Evolutionary conservation across 2,113 vertebrate genomes (phyloP), one percentile per base, ranked within the genome.

Genomic region (Murina feae): DNA sequence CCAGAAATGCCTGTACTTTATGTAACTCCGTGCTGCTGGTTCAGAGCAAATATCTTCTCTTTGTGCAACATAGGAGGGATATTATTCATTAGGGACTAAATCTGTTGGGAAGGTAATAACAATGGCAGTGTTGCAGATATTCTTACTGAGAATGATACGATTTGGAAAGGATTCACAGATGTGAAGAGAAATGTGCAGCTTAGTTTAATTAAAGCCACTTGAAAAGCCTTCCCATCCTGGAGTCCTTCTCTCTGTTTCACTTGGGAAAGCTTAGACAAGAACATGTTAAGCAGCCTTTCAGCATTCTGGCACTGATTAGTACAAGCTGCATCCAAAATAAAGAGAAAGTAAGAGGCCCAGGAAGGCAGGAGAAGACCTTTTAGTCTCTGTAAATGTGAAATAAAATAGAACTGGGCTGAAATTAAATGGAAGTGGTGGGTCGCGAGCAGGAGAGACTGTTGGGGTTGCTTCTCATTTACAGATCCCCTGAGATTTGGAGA

Each of bases 201-300:
- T 90, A 74, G 30, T 76, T 93, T 91, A 95, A 84, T 90, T 86
- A 86, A 82, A 93, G 25, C 86, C 6, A 3, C 17, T 79, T 74
- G 39, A 28, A 25, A 69, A 94, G 78, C n/a, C 75, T 55, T 71
- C 14, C 71, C 71, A 51, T 8, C 49, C 23, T 60, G 1, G 12
- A 30, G 82, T 11, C 32, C 76, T 75, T 86, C 71, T 82, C 69
- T 89, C 49, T 37, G 58, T 69, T 51, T 92, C 84, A 10, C 58
- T 95, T 93, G 95, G 91, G 81, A 96, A 95, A 94, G 37, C 89
- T 91, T 58, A 74, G 93, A 63, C 65, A 79, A 95, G 71, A 92
- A 86, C 71, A 68, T 47, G 81, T 39, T 92, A 90, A 80, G 63
- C 25, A 89, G 68, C 74, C 74, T 42, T 49, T 39, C 14, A 5